Percentiles rank a stretch among this genome's conserved stretches.
Conservation (phyloP, 2,113 vertebrate genomes). For the Dipodomys spectabilis region DNA sequence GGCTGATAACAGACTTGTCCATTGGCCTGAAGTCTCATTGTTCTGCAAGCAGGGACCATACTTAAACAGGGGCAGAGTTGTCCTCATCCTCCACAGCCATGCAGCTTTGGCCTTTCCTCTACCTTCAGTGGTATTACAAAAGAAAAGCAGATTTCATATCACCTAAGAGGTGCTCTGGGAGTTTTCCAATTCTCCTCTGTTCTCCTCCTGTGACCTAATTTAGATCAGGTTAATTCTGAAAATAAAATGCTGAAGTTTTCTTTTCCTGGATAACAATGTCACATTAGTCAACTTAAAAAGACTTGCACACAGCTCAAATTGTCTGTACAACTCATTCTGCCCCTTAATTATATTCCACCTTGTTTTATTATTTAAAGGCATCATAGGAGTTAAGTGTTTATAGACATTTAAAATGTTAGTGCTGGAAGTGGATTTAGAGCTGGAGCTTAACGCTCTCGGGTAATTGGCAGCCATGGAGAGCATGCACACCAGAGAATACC, state of each 20-base stretch:
- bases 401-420: constrained; percentile 16
- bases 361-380: constrained; percentile 80
- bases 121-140: not conserved
- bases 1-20: constrained; percentile 79
- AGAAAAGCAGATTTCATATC: constrained; percentile 49
- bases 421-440: constrained; percentile 9
- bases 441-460: not conserved
- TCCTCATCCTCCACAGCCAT: not conserved
- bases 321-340: constrained; percentile 62
- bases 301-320: constrained; percentile 68
- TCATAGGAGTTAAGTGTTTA: constrained; percentile 63
- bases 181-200: not conserved
- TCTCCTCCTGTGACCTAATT: constrained; percentile 62
- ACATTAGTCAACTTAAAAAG: constrained; percentile 79
- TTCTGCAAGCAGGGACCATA: constrained; percentile 53
- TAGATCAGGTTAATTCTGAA: constrained; percentile 61
- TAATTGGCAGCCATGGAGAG: not conserved
- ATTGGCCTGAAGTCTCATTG: constrained; percentile 66
- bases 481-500: accelerated
- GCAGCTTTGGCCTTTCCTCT: constrained; percentile 13
- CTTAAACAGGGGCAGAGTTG: not conserved
- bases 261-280: constrained; percentile 72
- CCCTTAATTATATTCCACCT: constrained; percentile 75
- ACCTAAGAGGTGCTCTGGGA: constrained; percentile 43
- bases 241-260: constrained; percentile 77